Evolutionary conservation across 2,888 invertebrate genomes (phyloP).

Genomic region (Pilophorus perplexus): DNA sequence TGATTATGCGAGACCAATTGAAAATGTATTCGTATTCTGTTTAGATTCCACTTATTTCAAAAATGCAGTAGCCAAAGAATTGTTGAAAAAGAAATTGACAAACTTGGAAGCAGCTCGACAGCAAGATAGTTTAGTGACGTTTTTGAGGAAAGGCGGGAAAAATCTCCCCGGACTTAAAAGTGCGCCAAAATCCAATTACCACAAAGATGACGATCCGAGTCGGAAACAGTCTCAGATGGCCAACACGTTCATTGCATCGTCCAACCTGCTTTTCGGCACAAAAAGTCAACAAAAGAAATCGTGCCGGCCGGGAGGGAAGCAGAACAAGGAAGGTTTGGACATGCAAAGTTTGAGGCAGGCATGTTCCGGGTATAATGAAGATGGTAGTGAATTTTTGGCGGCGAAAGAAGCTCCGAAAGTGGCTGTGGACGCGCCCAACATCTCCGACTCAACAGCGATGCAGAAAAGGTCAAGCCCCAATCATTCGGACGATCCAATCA

Average conservation of each 20-base stretch:
- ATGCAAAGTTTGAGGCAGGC: conserved; percentile 14
- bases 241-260: conserved; percentile 24
- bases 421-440: background rate
- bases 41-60: conserved; percentile 22
- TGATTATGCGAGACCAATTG: too few relatives aligned
- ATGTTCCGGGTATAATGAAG: conserved; percentile 25
- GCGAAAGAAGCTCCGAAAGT: background rate
- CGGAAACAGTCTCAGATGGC: conserved; percentile 26
- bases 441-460: background rate
- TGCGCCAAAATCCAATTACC: background rate
- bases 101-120: conserved; percentile 8
- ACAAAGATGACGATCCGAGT: conserved; percentile 21
- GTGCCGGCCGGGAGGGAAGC: background rate
- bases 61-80: conserved; percentile 19
- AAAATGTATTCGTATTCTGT: too few relatives aligned
- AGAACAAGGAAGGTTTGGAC: conserved; percentile 13
- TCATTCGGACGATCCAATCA: conserved; percentile 8
- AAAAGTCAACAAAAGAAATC: background rate
- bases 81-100: conserved; percentile 21
- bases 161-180: background rate
- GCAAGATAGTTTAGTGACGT: conserved; percentile 17
- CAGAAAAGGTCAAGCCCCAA: background rate
- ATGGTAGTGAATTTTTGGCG: conserved; percentile 2
- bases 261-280: conserved; percentile 18
- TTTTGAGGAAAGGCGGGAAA: conserved; percentile 14